Base-by-base conservation (phyloP, 1,140 invertebrate species). In the Drosophila varians region DNA sequence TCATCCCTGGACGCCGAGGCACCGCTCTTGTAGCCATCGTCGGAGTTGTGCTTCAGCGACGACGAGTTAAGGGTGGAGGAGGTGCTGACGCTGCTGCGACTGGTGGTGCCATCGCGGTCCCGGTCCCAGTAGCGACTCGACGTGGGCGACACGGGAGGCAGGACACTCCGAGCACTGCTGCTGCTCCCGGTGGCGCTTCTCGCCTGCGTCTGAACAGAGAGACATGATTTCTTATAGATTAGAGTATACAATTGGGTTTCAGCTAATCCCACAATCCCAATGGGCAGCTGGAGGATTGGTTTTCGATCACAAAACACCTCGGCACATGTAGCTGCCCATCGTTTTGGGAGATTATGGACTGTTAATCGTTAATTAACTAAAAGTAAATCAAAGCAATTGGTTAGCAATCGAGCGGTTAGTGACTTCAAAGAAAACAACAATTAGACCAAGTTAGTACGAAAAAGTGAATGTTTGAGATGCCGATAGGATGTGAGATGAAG, bases 111-210 rank as follows among this genome's bases (percentile, higher is more conserved):
- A 1, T 71, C 69, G 19, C 69, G 54, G 31, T 91, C 90, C 43
- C 86, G 75, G 45, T 91, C 90, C 76, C 76, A 90, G 46, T 91
- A 89, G 31, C 90, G 90, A 42, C 77, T 87, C 45, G 89, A 65
- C 12, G 90, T 90, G 9, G 89, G 78, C 40, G 90, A 90, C 48
- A 90, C 72, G 25, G 90, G 86, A 26, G 90, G 90, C 36, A 91
- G 62, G 36, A 80, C 75, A 23, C 68, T 52, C 43, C 78, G 77
- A 51, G 54, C 45, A 78, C 51, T 48, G 77, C 43, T 43, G 74
- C 60, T 34, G 42, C 21, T 61, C 6, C 60, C 60, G 61, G 49
- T 45, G 38, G 42, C 53, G 57, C 57, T 90, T 11, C 90, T 86
- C 19, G 89, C 61, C 82, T 83, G 16, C 42, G 61, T 48, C 60